Conservation (phyloP, 2,113 vertebrate genomes). For the Amazona vittata region DNA sequence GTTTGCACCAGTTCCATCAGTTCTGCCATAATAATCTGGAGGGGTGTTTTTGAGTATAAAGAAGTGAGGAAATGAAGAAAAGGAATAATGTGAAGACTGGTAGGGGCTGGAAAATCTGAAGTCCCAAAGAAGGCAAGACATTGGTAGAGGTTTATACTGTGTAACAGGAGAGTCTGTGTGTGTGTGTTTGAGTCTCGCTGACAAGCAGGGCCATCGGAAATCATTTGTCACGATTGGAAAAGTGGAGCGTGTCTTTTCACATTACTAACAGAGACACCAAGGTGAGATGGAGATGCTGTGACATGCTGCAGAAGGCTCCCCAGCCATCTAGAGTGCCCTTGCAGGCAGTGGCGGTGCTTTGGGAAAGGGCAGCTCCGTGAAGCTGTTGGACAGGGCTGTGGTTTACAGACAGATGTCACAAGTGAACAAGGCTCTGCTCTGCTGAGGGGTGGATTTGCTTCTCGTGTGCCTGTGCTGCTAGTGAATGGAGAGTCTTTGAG, state of each 20-base stretch:
- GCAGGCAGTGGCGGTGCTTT: not conserved
- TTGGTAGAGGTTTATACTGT: not conserved
- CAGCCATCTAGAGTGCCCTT: not conserved
- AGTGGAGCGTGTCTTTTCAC: not conserved
- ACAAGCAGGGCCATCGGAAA: not conserved
- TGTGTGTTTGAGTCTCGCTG: not conserved
- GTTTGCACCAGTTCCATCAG: not conserved
- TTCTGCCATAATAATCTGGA: not conserved
- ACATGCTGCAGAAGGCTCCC: not conserved
- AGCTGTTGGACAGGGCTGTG: not conserved
- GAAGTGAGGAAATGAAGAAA: not conserved
- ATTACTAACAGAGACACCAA: not conserved
- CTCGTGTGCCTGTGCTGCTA: not conserved
- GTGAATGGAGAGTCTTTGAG: not conserved
- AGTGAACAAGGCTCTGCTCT: not conserved
- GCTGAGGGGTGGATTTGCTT: not conserved
- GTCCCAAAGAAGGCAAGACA: not conserved
- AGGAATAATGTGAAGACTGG: not conserved
- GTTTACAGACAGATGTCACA: not conserved
- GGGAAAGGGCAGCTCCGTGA: not conserved
- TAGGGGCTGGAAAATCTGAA: not conserved
- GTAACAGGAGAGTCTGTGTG: not conserved
- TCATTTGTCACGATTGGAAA: not conserved
- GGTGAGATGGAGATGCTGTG: not conserved
- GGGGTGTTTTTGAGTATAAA: not conserved